Evolutionary conservation across 35 echinoderm and acorn worm genomes (phyloP).

Genomic region (Antedon bifida): DNA sequence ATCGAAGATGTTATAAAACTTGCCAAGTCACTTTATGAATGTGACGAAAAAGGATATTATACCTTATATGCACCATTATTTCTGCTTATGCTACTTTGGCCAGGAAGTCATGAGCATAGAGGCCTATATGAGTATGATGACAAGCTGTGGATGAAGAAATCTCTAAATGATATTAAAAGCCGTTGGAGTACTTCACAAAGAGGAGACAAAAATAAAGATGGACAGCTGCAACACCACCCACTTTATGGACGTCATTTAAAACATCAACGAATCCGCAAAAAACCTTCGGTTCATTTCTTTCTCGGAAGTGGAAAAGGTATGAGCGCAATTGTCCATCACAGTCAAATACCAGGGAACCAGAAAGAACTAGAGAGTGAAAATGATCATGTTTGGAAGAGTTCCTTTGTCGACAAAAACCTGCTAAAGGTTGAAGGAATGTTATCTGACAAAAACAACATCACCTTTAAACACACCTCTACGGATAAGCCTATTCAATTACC

Average conservation of each 20-base stretch:
- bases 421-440: neutral
- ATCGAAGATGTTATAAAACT: neutral
- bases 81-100: neutral
- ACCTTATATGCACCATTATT: neutral
- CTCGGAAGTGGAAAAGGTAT: neutral
- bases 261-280: neutral
- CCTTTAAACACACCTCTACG: neutral
- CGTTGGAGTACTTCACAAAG: neutral
- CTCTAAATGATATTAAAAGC: neutral
- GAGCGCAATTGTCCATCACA: neutral
- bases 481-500: neutral
- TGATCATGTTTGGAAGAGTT: neutral
- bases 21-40: neutral
- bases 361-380: neutral
- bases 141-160: neutral
- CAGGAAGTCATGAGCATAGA: neutral
- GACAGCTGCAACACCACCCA: neutral
- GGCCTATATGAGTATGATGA: neutral
- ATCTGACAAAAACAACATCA: neutral
- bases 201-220: neutral
- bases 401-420: neutral
- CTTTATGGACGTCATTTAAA: neutral
- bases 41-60: neutral
- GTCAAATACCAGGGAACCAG: neutral
- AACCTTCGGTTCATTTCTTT: neutral